These are phyloP conservation scores for Cheiracanthium punctorium DNA, from an alignment of 2,888 invertebrate genomes.

Conservation along the genomic window DNA sequence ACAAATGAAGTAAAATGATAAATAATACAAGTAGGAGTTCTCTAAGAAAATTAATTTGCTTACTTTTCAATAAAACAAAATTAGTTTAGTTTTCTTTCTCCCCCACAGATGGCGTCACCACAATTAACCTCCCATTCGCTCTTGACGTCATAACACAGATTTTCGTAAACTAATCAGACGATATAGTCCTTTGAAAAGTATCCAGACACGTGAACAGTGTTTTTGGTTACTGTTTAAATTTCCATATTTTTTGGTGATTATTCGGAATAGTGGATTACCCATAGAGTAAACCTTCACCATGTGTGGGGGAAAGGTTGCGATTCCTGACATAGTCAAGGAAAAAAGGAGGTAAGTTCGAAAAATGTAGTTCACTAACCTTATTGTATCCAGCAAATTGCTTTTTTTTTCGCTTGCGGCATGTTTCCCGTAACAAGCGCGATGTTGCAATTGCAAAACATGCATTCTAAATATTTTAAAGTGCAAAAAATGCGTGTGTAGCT, in stretches of 20 bases:
- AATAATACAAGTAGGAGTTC: too few relatives aligned
- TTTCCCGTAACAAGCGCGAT: background rate
- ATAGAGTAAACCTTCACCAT: constrained; percentile 25
- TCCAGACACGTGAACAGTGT: constrained; percentile 57
- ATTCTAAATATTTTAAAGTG: too few relatives aligned
- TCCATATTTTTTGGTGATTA: background rate
- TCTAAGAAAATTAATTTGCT: too few relatives aligned
- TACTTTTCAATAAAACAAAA: too few relatives aligned
- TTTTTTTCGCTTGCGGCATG: constrained; percentile 26
- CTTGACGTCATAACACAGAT: constrained; percentile 38
- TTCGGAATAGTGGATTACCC: constrained; percentile 34
- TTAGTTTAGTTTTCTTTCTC: background rate
- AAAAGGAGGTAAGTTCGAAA: constrained; percentile 54
- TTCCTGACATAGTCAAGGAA: constrained; percentile 59
- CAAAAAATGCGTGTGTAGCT: too few relatives aligned
- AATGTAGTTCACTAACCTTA: constrained; percentile 39
- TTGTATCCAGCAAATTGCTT: constrained; percentile 10
- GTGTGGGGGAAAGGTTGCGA: constrained; percentile 60
- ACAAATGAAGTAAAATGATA: too few relatives aligned
- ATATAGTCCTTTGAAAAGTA: constrained; percentile 30
- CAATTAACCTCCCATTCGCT: background rate
- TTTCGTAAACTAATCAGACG: constrained; percentile 26
- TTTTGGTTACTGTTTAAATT: background rate
- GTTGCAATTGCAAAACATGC: background rate
- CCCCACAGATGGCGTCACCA: constrained; percentile 48